Percentiles rank a stretch among this genome's conserved stretches.
phyloP scores from a whole-genome alignment of 2,888 invertebrate genomes.

The Drosophila conformis region DNA sequence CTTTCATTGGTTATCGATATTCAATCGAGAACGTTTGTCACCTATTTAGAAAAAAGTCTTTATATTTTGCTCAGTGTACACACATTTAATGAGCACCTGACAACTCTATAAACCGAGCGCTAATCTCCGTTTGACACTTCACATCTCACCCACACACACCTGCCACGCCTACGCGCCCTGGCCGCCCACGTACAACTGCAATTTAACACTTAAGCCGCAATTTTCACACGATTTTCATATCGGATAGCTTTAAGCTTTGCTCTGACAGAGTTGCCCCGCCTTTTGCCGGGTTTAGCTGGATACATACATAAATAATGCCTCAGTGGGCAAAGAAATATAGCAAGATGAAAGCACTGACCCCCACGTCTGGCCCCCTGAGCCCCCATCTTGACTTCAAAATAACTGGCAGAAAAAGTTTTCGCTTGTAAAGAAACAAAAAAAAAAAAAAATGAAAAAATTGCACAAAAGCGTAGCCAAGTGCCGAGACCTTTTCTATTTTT shows the following conservation, averaged over 20 bases:
- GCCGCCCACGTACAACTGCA: conserved; percentile 16
- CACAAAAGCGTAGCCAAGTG: conserved; percentile 49
- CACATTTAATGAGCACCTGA: conserved; percentile 70
- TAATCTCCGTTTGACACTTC: conserved; percentile 58
- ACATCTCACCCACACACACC: conserved; percentile 12
- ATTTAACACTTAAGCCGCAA: conserved; percentile 47
- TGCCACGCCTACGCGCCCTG: not conserved
- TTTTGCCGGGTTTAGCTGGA: conserved; percentile 2
- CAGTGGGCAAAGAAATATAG: conserved; percentile 30
- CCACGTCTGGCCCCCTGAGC: conserved; percentile 2
- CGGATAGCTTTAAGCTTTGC: conserved; percentile 66
- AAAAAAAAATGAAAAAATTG: conserved; percentile 40
- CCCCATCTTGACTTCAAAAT: conserved; percentile 19
- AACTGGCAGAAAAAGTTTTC: conserved; percentile 53
- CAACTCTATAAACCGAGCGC: conserved; percentile 72
- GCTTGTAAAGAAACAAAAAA: conserved; percentile 24
- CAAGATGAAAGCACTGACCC: conserved; percentile 57
- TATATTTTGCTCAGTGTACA: conserved; percentile 1
- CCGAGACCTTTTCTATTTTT: conserved; percentile 3
- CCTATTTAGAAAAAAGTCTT: not conserved
- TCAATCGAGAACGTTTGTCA: not conserved
- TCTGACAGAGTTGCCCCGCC: conserved; percentile 18
- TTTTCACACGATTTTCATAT: conserved; percentile 71
- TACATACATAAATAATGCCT: conserved; percentile 48
- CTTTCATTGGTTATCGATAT: not conserved